A percentile compares a stretch with the other conserved stretches of the same genome.
Evolutionary conservation across 2,888 invertebrate species (phyloP).

Genomic region (Thelaira solivaga): DNA sequence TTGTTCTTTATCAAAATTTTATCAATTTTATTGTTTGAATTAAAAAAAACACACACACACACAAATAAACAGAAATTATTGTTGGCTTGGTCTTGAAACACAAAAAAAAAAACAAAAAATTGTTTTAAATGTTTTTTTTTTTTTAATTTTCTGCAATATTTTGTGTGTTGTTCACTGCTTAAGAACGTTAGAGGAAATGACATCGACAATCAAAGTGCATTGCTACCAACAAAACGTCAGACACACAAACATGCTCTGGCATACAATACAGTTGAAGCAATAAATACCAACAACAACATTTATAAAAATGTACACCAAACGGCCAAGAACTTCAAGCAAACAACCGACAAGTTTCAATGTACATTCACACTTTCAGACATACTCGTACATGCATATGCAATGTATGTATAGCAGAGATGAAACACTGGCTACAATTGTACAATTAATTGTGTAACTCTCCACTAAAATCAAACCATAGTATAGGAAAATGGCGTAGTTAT

Average conservation of each 20-base stretch:
- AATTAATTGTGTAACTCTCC: background rate
- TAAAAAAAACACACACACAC: background rate
- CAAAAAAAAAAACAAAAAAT: no score
- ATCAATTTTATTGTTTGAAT: slow-evolving; percentile 41
- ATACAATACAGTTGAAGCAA: slow-evolving; percentile 1
- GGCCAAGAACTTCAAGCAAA: slow-evolving; percentile 61
- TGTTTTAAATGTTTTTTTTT: background rate
- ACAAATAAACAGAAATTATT: no score
- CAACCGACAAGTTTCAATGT: slow-evolving; percentile 33
- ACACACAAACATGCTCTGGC: slow-evolving; percentile 3
- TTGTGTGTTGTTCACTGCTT: slow-evolving; percentile 57
- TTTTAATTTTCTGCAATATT: slow-evolving; percentile 20
- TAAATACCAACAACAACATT: slow-evolving; percentile 24
- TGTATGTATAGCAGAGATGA: background rate
- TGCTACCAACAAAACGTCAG: slow-evolving; percentile 49
- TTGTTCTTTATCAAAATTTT: slow-evolving; percentile 32
- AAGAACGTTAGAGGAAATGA: slow-evolving; percentile 62
- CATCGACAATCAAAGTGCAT: slow-evolving; percentile 57
- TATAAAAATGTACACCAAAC: slow-evolving; percentile 29
- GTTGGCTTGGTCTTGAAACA: background rate
- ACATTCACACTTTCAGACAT: no score
- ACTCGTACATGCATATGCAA: no score
- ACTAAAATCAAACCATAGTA: no score
- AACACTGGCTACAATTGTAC: background rate
- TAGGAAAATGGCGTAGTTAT: no score